Percentiles rank a stretch among this genome's conserved stretches.
Conservation (phyloP, 2,113 vertebrate species). For the Dasyprocta punctata region DNA sequence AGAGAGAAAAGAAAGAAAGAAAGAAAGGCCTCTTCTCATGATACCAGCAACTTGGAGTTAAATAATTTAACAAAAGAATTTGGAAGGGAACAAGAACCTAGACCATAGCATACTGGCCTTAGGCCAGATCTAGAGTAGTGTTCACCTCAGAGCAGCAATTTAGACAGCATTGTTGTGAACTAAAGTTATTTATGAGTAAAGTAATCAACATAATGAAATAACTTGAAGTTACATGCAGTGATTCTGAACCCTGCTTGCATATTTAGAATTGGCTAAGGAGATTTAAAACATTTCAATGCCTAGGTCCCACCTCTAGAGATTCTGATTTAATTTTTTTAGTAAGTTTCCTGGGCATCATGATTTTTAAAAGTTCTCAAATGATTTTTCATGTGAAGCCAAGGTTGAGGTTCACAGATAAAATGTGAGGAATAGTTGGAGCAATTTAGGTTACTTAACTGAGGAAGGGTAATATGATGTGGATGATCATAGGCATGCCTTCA, state of each 20-base stretch:
- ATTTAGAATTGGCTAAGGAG: not conserved
- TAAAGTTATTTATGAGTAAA: constrained; percentile 10
- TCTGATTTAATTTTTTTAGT: constrained; percentile 11
- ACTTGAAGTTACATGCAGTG: not conserved
- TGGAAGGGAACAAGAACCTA: not conserved
- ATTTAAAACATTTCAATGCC: not conserved
- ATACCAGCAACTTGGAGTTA: not conserved
- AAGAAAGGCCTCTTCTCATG: not conserved
- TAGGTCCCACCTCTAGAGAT: not conserved
- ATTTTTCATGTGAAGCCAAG: not conserved
- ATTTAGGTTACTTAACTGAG: not conserved
- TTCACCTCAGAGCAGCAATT: not conserved
- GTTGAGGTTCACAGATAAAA: constrained; percentile 47
- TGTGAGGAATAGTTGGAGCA: not conserved
- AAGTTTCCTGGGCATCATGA: not conserved
- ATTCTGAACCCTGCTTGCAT: not conserved
- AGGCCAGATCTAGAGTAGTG: not conserved
- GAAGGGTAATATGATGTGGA: not conserved
- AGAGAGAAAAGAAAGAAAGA: not conserved
- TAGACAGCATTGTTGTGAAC: not conserved
- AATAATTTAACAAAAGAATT: not conserved
- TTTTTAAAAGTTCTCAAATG: not conserved
- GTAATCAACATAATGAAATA: not conserved
- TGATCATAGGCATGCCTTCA: not conserved
- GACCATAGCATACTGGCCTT: not conserved